Conservation (phyloP, 2,888 invertebrate species). For the Phaonia tiefii region DNA sequence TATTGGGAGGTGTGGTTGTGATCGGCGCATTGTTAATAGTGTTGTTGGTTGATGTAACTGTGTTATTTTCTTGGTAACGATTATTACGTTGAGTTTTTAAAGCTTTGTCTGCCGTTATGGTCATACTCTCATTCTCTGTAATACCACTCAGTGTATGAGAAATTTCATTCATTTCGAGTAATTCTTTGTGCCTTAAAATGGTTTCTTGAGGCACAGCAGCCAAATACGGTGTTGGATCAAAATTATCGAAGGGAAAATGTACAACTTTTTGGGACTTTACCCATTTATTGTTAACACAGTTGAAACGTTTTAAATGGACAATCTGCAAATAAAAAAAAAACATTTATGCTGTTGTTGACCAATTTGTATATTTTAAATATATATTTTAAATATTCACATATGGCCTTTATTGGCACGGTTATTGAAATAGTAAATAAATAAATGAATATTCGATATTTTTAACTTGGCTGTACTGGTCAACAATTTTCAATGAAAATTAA, state of each 20-base stretch:
- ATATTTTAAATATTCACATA: constrained; percentile 1
- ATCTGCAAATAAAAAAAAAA: constrained; percentile 83
- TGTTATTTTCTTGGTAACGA: background rate
- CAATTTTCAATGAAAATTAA: too few species aligned
- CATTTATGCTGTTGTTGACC: too few species aligned
- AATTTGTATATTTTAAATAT: background rate
- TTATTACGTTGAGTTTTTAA: constrained; percentile 39
- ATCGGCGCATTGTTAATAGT: background rate
- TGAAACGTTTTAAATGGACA: constrained; percentile 95
- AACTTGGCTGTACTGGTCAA: too few species aligned
- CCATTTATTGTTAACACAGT: constrained; percentile 94
- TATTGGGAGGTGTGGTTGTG: constrained; percentile 49
- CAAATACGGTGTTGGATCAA: constrained; percentile 92
- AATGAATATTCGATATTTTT: too few species aligned
- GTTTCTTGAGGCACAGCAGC: constrained; percentile 91
- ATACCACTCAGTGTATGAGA: constrained; percentile 46
- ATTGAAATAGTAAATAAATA: too few species aligned
- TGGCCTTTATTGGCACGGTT: too few species aligned
- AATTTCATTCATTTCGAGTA: constrained; percentile 79
- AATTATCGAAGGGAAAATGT: constrained; percentile 91
- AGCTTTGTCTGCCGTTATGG: constrained; percentile 34
- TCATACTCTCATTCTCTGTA: constrained; percentile 42
- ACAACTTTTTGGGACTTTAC: constrained; percentile 97
- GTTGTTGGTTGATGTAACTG: constrained; percentile 29
- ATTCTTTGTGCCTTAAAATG: constrained; percentile 85